Percentiles rank a stretch among this genome's conserved stretches.
phyloP scores from a whole-genome alignment of 2,113 vertebrate species.

The Phycodurus eques region DNA sequence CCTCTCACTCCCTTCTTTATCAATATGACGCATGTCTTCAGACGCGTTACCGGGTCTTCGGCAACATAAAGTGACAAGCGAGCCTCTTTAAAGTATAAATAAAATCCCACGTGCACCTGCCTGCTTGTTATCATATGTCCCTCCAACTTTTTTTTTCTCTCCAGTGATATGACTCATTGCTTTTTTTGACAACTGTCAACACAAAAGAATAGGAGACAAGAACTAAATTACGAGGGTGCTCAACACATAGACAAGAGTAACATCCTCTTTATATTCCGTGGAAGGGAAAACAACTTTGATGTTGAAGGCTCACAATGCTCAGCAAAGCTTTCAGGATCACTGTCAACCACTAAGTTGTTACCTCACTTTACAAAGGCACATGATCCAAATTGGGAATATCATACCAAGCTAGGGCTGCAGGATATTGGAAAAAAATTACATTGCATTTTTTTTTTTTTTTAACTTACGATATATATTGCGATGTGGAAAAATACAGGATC shows the following conservation, averaged over 20 bases:
- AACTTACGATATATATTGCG: too few species aligned
- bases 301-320: conserved; percentile 40
- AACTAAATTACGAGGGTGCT: conserved; percentile 57
- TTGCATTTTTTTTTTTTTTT: too few species aligned
- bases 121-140: conserved; percentile 18
- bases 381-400: conserved; percentile 43
- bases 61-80: conserved; percentile 47
- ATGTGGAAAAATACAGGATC: too few species aligned
- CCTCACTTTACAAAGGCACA: conserved; percentile 29
- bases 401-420: conserved; percentile 5
- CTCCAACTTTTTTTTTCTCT: conserved; percentile 22
- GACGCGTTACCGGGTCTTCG: conserved; percentile 47
- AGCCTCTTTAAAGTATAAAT: conserved; percentile 45
- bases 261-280: conserved; percentile 36
- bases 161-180: conserved; percentile 44
- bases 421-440: too few species aligned
- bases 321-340: conserved; percentile 44
- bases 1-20: conserved; percentile 13
- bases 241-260: conserved; percentile 45
- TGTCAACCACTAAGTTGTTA: conserved; percentile 56
- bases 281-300: conserved; percentile 16
- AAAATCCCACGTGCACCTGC: conserved; percentile 27
- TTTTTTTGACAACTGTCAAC: conserved; percentile 56
- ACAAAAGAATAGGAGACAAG: conserved; percentile 49
- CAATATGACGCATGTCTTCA: conserved; percentile 43